Conservation (phyloP, 1,140 invertebrate species). For the Patella vulgata region DNA sequence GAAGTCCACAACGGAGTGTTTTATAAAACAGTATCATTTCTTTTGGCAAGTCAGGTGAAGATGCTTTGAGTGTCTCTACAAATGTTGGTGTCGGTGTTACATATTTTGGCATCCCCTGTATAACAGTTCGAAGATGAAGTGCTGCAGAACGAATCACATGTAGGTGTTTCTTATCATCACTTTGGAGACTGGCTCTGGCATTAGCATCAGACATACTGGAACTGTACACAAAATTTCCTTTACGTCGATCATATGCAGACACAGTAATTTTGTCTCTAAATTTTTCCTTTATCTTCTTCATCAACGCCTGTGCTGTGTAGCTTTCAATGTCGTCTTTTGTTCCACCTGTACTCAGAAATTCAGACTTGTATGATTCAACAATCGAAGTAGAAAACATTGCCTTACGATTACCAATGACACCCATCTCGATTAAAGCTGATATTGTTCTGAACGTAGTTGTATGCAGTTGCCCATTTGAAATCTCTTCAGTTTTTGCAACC, state of each 20-base stretch:
- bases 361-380: constrained; percentile 12
- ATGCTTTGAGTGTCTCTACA: constrained; percentile 14
- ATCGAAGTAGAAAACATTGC: constrained; percentile 4
- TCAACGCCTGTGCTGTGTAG: constrained; percentile 8
- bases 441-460: background rate
- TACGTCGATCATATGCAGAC: background rate
- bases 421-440: constrained; percentile 10
- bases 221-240: constrained; percentile 21
- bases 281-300: constrained; percentile 14
- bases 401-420: constrained; percentile 4
- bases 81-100: constrained; percentile 13
- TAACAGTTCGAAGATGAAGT: constrained; percentile 6
- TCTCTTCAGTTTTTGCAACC: background rate
- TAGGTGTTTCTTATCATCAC: background rate
- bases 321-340: constrained; percentile 8
- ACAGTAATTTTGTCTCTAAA: constrained; percentile 14
- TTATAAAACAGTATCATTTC: constrained; percentile 13
- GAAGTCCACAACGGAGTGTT: constrained; percentile 16
- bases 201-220: constrained; percentile 5
- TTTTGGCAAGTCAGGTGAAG: constrained; percentile 17
- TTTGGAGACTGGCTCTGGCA: constrained; percentile 13
- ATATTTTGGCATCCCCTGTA: constrained; percentile 13
- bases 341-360: constrained; percentile 9
- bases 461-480: too few relatives aligned
- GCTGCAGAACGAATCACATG: constrained; percentile 10